Evolutionary conservation across 2,888 invertebrate species (phyloP), one percentile per base, ranked within the genome.

Genomic region (Microctonus hyperodae): DNA sequence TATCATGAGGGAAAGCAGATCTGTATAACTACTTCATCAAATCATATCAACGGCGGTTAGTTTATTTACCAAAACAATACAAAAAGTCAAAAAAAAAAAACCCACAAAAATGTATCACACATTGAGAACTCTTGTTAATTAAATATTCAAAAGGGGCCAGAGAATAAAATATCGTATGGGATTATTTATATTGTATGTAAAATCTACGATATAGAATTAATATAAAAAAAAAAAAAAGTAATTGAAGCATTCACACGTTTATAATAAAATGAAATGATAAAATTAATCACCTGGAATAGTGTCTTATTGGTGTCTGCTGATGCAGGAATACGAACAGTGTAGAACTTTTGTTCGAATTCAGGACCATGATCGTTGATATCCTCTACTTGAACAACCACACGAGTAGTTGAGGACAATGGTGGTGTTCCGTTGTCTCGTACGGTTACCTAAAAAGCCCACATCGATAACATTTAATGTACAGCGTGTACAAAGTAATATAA

Each of bases 281-380:
- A 44, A 55, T 55, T 59, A 56, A 77, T 78, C 83, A 90, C 90
- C 88, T 91, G 90, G 78, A 89, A 88, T 72, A 89, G 82, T 50
- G 88, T 86, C 75, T 87, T 85, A 74, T 88, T 88, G 72, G 78
- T 78, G 70, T 85, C 81, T 50, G 82, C 80, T 40, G 87, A 86
- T 48, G 89, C 87, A 60, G 93, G 94, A 75, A 93, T 91, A 81
- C 90, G 90, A 72, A 95, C 89, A 79, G 92, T 91, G 86, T 95
- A 95, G 81, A 92, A 90, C 72, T 90, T 88, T 81, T 93, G 92
- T 79, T 92, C 90, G 85, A 95, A 96, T 76, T 90, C 89, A 2
- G 97, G 97, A 70, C 90, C 88, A 84, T 95, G 93, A 85, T 96
- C 96, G 86, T 96, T 96, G 76, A 93, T 85, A 83, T 97, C 96